phyloP scores from a whole-genome alignment of 2,888 invertebrate species.

The Drosophila stalkeri region DNA sequence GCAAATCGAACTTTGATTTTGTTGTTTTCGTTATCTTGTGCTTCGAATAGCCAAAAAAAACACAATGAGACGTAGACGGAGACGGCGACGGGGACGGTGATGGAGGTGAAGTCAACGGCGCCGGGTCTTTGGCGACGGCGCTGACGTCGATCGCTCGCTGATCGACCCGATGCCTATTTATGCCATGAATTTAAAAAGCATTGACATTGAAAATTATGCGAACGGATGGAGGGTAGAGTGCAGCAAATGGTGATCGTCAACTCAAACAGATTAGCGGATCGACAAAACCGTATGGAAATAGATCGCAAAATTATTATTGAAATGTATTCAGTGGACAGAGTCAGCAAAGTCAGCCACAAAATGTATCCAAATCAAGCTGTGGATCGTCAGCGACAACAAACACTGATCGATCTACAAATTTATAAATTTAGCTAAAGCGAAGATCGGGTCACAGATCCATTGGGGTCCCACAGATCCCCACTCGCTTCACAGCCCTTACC shows the following conservation, averaged over 20 bases:
- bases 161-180: conserved; percentile 46
- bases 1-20: conserved; percentile 51
- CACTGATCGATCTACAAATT: background rate
- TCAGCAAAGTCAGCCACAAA: background rate
- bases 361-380: background rate
- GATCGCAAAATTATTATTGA: conserved; percentile 5
- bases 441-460: background rate
- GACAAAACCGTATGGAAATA: conserved; percentile 6
- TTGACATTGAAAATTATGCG: conserved; percentile 77
- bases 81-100: conserved; percentile 6
- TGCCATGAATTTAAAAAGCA: conserved; percentile 73
- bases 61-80: background rate
- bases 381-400: background rate
- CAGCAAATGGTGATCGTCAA: conserved; percentile 5
- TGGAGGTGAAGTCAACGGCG: conserved; percentile 1
- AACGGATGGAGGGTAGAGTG: conserved; percentile 37
- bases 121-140: conserved; percentile 21
- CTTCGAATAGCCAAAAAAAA: conserved; percentile 40
- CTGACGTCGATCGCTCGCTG: conserved; percentile 14
- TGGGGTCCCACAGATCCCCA: too few relatives aligned
- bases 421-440: background rate
- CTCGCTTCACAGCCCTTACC: background rate
- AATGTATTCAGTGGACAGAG: conserved; percentile 4
- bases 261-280: conserved; percentile 11
- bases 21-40: conserved; percentile 15